Base-by-base conservation (phyloP, 35 echinoderm and acorn worm species). In the Stichopus chloronotus region DNA sequence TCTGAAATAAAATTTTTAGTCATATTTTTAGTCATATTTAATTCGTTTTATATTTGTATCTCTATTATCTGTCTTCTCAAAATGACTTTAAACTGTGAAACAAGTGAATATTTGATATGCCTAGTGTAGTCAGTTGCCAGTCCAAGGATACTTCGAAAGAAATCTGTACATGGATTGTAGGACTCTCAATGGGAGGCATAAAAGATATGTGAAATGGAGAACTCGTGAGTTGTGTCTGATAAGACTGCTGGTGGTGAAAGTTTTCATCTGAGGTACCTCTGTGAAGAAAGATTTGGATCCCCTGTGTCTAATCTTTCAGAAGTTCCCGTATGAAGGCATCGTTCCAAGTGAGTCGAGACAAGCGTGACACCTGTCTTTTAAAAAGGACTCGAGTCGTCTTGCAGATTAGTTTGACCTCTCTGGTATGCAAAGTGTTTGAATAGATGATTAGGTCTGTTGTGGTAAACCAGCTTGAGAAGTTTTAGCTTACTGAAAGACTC, bases 311-410 rank as follows among this genome's bases (percentile, higher is more conserved):
- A 83, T 25, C 5, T 83, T 83, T 25, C 80, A 16, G 4, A 83
- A 83, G 54, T 83, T 56, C 24, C 16, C 53, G 22, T 6, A 83
- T 56, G 80, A 83, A 25, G 80, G 80, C 54, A 14, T 56, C 53
- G 80, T 83, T 14, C 5, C 80, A 53, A 83, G 54, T 43, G 80
- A 83, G 4, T 83, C 21, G 80, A 83, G 54, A 56, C 13, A 14
- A 56, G 80, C 17, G 80, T 83, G 25, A 83, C 5, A 43, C 80
- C 80, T 30, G 53, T 83, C 16, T 83, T 83, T 56, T n/a, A 83
- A 83, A 83, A 83, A 56, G 80, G 71, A 76, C 11, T 76, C 5
- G 5, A 5, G 24, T 76, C 24, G 24, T 76, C 16, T 76, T 14
- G 71, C 71, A 76, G 24, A 76, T 76, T 5, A 76, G 71, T 76